A percentile compares a stretch with the other conserved stretches of the same genome.
These are phyloP conservation scores for Hapalemur alaotrensis DNA, from an alignment of 2,797 vertebrate species.

Conservation along the genomic window DNA sequence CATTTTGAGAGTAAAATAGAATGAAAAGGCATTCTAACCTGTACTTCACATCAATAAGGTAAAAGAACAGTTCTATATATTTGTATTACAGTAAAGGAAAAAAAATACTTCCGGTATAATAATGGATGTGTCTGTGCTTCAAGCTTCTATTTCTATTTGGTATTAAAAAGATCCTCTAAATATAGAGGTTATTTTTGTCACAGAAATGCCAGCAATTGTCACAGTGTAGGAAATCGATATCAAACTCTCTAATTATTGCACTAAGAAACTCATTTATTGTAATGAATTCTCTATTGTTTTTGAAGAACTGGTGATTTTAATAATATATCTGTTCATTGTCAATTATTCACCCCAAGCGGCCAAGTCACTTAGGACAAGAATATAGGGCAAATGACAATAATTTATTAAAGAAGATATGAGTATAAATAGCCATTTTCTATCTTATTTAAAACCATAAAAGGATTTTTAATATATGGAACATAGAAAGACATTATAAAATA, in stretches of 20 bases:
- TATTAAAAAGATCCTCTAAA: conserved; percentile 44
- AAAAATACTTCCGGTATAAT: background rate
- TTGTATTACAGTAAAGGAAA: background rate
- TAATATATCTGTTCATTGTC: conserved; percentile 58
- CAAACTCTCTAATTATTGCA: conserved; percentile 56
- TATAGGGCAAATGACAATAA: conserved; percentile 48
- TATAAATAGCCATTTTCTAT: conserved; percentile 1
- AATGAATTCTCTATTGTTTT: conserved; percentile 50
- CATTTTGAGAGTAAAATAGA: conserved; percentile 7
- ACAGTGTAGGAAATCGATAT: conserved; percentile 60
- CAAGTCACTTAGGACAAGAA: conserved; percentile 57
- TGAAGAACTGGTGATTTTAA: conserved; percentile 42
- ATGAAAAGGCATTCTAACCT: conserved; percentile 9
- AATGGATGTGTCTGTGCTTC: conserved; percentile 3
- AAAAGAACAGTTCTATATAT: background rate
- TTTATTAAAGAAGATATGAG: conserved; percentile 33
- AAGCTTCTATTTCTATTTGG: conserved; percentile 28
- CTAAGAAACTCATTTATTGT: conserved; percentile 44
- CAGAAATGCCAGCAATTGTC: conserved; percentile 65
- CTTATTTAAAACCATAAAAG: conserved; percentile 41
- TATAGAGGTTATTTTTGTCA: conserved; percentile 64
- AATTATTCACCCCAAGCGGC: conserved; percentile 57
- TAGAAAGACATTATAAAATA: conserved; percentile 16
- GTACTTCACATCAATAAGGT: background rate
- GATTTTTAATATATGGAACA: background rate